Conservation (phyloP, 2,797 vertebrate species). For the Limnodromus scolopaceus region DNA sequence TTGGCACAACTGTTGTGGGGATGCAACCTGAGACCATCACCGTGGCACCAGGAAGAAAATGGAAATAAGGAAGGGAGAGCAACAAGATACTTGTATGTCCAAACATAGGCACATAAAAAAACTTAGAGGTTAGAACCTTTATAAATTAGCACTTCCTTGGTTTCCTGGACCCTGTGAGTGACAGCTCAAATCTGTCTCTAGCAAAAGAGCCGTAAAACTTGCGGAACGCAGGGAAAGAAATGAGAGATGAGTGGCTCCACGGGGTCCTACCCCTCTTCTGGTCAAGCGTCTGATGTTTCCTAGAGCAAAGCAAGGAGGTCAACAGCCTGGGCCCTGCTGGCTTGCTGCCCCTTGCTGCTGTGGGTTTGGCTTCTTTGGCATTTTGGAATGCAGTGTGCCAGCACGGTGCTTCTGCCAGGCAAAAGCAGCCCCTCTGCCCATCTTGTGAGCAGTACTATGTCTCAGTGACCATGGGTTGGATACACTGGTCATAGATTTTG, state of each 20-base stretch:
- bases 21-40: not conserved
- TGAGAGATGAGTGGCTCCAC: not conserved
- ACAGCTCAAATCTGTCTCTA: not conserved
- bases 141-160: not conserved
- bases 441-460: not conserved
- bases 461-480: not conserved
- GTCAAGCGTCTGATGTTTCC: rapidly evolving
- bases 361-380: not conserved
- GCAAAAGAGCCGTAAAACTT: not conserved
- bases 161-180: not conserved
- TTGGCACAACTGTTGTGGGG: not conserved
- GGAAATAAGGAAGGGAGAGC: not conserved
- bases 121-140: not conserved
- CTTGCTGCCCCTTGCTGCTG: not conserved
- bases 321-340: rapidly evolving
- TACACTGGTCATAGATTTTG: not conserved
- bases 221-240: not conserved
- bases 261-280: not conserved
- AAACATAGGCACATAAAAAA: not conserved
- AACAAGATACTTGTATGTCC: not conserved
- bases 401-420: not conserved
- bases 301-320: not conserved
- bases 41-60: not conserved
- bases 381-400: not conserved
- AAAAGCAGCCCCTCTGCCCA: not conserved